A percentile compares a stretch with the other conserved stretches of the same genome.
These are phyloP conservation scores for Silurus lanzhouensis DNA, from an alignment of 2,797 vertebrate species.

Conservation along the genomic window DNA sequence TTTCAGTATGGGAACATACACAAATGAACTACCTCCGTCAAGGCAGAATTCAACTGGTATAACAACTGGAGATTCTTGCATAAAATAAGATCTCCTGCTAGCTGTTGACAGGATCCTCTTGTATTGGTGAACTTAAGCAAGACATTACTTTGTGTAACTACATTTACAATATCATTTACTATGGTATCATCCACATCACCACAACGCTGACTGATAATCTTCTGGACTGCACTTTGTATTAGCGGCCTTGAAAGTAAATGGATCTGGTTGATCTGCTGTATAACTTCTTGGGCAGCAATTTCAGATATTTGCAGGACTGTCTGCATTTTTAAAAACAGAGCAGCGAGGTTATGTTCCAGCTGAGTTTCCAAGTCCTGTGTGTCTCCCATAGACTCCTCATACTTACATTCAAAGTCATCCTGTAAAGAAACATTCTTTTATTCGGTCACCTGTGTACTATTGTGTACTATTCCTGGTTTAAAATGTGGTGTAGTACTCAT, in stretches of 20 bases:
- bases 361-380: not conserved
- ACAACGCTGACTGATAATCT: too few species aligned
- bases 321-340: constrained; percentile 1
- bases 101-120: not conserved
- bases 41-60: too few species aligned
- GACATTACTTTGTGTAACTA: not conserved
- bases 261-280: too few species aligned
- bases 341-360: not conserved
- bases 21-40: not conserved
- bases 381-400: constrained; percentile 4
- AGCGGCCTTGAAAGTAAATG: too few species aligned
- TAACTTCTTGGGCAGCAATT: too few species aligned
- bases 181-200: too few species aligned
- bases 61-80: too few species aligned
- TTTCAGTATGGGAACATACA: not conserved
- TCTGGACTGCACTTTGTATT: too few species aligned
- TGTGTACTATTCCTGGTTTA: too few species aligned
- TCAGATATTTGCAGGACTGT: too few species aligned
- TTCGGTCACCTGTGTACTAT: not conserved
- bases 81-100: not conserved
- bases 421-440: not conserved
- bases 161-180: too few species aligned
- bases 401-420: constrained; percentile 9
- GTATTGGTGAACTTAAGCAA: not conserved
- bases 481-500: not conserved